Base-by-base conservation (phyloP, 2,113 vertebrate species). In the Sinosuthora webbiana region DNA sequence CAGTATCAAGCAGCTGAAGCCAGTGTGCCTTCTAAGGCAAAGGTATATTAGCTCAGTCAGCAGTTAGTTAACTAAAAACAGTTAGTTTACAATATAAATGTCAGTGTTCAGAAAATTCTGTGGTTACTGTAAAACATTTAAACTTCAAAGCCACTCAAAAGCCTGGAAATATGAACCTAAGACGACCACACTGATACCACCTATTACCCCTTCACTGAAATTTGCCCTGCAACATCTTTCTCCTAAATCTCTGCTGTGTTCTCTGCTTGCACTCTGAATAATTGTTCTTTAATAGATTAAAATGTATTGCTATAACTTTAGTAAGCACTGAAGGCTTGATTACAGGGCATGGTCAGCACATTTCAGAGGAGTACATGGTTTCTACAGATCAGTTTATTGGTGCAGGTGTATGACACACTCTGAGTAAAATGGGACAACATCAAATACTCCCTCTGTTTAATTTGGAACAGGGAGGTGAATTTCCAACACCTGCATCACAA, bases 371-470 rank as follows among this genome's bases (percentile, higher is more conserved):
- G 27, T 78, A 65, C 50, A 63, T 47, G 39, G 68, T 75, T 95
- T 80, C 68, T 41, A 74, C 49, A 64, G 65, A 56, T 75, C 68
- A 83, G 49, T 78, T 93, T 92, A 81, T 92, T 90, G 87, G 53
- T 22, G 52, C 71, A 81, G 44, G 47, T 89, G 42, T 25, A 90
- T 63, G 74, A 87, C 59, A 91, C 18, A 35, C 39, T 70, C 44
- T 31, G 59, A 80, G 21, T 90, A 91, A 94, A 87, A 86, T 1
- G 23, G 87, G 92, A 95, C 37, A 33, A 87, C 45, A 50, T 88
- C 80, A 92, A 92, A 92, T 83, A 77, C 17, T 86, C 37, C 12
- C 59, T 90, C 53, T 77, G 39, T 87, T 94, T 92, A 56, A 94
- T 75, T 68, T 89, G 68, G 80, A 95, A 74, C 56, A 89, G 68